Conservation (phyloP, 2,113 vertebrate genomes). For the Crotalus horridus region DNA sequence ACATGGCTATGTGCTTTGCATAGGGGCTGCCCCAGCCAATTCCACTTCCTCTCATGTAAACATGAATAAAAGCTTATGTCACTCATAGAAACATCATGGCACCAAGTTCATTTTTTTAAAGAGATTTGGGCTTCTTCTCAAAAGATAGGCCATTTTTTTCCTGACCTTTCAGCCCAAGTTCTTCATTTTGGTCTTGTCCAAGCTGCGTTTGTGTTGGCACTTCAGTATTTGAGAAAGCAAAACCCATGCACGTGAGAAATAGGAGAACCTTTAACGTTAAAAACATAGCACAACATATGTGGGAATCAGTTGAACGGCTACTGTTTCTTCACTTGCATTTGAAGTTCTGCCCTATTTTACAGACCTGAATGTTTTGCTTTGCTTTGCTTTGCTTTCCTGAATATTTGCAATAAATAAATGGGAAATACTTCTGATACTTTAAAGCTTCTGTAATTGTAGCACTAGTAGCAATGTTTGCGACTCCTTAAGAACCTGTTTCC, state of each 20-base stretch:
- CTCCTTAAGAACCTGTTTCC: neutral
- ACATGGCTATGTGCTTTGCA: constrained; percentile 69
- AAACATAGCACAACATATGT: too few species aligned
- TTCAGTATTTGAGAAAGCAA: neutral
- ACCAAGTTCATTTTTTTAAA: constrained; percentile 15
- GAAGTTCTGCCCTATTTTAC: neutral
- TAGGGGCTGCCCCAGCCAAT: constrained; percentile 69
- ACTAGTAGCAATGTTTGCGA: neutral
- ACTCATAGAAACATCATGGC: constrained; percentile 27
- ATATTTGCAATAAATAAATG: neutral
- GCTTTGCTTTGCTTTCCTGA: neutral
- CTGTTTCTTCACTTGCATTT: neutral
- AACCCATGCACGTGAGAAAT: too few species aligned
- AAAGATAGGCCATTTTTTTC: constrained; percentile 47
- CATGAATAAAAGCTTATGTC: constrained; percentile 28
- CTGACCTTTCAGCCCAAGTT: neutral
- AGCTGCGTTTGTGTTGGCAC: neutral
- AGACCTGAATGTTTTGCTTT: too few species aligned
- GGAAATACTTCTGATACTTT: neutral
- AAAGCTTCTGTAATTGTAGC: neutral
- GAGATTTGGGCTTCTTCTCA: constrained; percentile 4
- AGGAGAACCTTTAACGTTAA: neutral
- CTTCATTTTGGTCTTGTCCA: neutral
- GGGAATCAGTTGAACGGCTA: neutral
- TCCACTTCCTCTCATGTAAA: constrained; percentile 74